Percentiles rank a stretch among this genome's conserved stretches.
These are phyloP conservation scores for Halichoerus grypus DNA, from an alignment of 2,113 vertebrate species.

Conservation along the genomic window DNA sequence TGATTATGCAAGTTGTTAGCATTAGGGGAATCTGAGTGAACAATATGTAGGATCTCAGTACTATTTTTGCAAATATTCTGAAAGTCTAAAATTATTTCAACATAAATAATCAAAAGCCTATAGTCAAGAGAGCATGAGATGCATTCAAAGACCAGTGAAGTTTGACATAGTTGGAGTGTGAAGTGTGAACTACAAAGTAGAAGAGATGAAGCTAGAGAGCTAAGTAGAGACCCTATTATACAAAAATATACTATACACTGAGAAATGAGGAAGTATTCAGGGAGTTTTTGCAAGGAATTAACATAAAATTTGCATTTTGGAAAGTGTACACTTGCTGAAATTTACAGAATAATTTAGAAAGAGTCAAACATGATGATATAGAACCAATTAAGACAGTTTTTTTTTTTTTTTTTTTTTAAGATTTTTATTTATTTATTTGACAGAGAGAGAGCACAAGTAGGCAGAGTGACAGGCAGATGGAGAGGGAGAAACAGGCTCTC, in stretches of 20 bases:
- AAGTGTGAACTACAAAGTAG: not conserved
- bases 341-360: not conserved
- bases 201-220: not conserved
- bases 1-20: not conserved
- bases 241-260: not conserved
- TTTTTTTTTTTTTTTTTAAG: too few species aligned
- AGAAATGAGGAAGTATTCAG: not conserved
- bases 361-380: not conserved
- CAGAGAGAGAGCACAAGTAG: too few species aligned
- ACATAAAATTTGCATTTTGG: not conserved
- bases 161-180: not conserved
- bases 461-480: too few species aligned
- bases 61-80: not conserved
- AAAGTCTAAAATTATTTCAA: constrained; percentile 6
- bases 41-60: not conserved
- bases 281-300: not conserved
- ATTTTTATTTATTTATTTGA: too few species aligned
- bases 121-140: not conserved
- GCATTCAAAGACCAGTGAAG: not conserved
- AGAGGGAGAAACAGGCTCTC: too few species aligned
- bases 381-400: not conserved
- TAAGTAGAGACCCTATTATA: not conserved
- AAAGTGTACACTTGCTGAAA: not conserved
- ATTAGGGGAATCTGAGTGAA: not conserved
- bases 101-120: not conserved